A percentile compares a stretch with the other conserved stretches of the same genome.
These are phyloP conservation scores for Campoplex capitator DNA, from an alignment of 2,888 invertebrate genomes.

Conservation along the genomic window DNA sequence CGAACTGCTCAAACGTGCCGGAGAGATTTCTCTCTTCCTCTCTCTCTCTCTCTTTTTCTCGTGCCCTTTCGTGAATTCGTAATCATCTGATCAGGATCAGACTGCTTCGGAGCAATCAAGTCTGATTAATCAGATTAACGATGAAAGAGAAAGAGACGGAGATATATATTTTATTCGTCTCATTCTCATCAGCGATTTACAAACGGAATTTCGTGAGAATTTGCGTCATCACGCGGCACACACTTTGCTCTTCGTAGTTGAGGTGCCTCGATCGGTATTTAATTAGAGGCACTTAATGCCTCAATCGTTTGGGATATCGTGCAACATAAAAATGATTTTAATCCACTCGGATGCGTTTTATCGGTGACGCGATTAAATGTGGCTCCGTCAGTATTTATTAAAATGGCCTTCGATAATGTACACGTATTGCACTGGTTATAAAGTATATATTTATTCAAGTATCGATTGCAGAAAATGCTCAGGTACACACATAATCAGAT, in stretches of 20 bases:
- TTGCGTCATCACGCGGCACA: slow-evolving; percentile 43
- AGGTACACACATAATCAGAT: background rate
- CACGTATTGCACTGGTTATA: background rate
- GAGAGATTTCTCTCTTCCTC: background rate
- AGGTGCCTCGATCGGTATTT: background rate
- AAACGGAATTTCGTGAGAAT: slow-evolving; percentile 53
- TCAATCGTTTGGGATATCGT: slow-evolving; percentile 35
- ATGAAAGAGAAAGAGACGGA: slow-evolving; percentile 10
- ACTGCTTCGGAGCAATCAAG: slow-evolving; percentile 62
- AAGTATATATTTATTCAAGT: slow-evolving; percentile 34
- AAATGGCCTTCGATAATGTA: slow-evolving; percentile 13
- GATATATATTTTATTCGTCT: background rate
- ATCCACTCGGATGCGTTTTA: slow-evolving; percentile 19
- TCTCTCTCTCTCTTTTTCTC: slow-evolving; percentile 17
- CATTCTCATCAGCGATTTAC: slow-evolving; percentile 26
- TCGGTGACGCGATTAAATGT: slow-evolving; percentile 24
- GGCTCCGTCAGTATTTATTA: background rate
- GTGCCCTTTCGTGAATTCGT: slow-evolving; percentile 45
- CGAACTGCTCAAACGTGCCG: slow-evolving; percentile 43
- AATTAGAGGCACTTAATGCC: slow-evolving; percentile 43
- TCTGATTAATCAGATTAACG: slow-evolving; percentile 69
- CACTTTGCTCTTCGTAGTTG: background rate
- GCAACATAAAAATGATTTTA: slow-evolving; percentile 50
- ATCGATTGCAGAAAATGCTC: slow-evolving; percentile 19
- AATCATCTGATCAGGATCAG: slow-evolving; percentile 61